Evolutionary conservation across 2,888 invertebrate species (phyloP).

Genomic region (Notodonta dromedarius): DNA sequence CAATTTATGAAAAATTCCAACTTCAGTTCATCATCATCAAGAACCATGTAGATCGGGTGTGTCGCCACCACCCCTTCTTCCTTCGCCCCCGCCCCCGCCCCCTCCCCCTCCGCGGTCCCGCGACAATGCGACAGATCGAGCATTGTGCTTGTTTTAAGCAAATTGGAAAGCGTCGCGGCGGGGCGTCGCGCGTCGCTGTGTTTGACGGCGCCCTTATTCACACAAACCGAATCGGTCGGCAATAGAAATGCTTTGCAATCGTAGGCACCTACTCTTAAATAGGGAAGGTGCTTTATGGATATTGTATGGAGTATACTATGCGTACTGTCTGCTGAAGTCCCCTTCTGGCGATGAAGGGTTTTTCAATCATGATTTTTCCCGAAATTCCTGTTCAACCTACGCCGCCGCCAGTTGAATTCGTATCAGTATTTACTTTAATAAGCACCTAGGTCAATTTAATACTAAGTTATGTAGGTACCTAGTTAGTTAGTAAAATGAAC

Average conservation of each 20-base stretch:
- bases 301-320: not conserved
- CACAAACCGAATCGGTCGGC: conserved; percentile 30
- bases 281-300: conserved; percentile 15
- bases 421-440: too few relatives aligned
- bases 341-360: not conserved
- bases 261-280: conserved; percentile 52
- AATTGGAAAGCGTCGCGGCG: conserved; percentile 60
- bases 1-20: not conserved
- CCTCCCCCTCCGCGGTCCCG: conserved; percentile 29
- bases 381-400: too few relatives aligned
- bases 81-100: conserved; percentile 1
- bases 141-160: conserved; percentile 71
- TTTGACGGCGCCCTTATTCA: conserved; percentile 48
- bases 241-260: conserved; percentile 54
- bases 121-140: conserved; percentile 42
- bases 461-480: too few relatives aligned
- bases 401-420: too few relatives aligned
- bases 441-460: too few relatives aligned
- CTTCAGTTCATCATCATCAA: not conserved
- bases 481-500: too few relatives aligned
- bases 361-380: not conserved
- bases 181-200: conserved; percentile 30
- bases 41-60: conserved; percentile 25
- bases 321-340: not conserved
- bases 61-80: conserved; percentile 2